These are phyloP conservation scores for Dryoscopus gambensis DNA, from an alignment of 2,113 vertebrate genomes.

Conservation along the genomic window DNA sequence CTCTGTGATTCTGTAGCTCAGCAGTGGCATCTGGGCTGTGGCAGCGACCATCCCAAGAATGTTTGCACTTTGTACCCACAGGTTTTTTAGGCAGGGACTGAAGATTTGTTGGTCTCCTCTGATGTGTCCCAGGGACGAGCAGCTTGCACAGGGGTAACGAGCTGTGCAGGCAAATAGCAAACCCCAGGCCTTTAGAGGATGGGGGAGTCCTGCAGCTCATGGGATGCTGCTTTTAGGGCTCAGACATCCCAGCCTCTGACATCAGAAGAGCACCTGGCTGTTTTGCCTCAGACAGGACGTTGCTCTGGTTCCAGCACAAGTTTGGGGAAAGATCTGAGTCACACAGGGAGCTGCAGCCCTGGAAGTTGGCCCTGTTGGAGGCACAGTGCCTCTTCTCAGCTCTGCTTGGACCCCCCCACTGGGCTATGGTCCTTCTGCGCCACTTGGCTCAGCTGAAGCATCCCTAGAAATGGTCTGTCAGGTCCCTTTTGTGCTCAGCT, in stretches of 20 bases:
- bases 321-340: not conserved
- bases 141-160: accelerated
- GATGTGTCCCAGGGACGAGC: not conserved
- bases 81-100: not conserved
- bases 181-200: not conserved
- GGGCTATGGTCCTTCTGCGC: not conserved
- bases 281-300: not conserved
- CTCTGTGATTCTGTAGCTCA: not conserved
- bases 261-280: not conserved
- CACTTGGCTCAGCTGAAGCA: not conserved
- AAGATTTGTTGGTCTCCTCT: not conserved
- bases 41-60: accelerated
- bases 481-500: not conserved
- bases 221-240: not conserved
- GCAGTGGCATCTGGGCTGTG: accelerated
- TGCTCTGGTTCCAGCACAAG: not conserved
- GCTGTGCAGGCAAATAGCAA: not conserved
- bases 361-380: not conserved
- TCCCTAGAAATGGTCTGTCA: not conserved
- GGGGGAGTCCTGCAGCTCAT: not conserved
- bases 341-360: not conserved
- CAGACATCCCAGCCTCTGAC: not conserved
- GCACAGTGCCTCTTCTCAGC: not conserved
- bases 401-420: not conserved
- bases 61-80: not conserved